Conservation (phyloP, 2,113 vertebrate species). For the Hippocampus barbouri region DNA sequence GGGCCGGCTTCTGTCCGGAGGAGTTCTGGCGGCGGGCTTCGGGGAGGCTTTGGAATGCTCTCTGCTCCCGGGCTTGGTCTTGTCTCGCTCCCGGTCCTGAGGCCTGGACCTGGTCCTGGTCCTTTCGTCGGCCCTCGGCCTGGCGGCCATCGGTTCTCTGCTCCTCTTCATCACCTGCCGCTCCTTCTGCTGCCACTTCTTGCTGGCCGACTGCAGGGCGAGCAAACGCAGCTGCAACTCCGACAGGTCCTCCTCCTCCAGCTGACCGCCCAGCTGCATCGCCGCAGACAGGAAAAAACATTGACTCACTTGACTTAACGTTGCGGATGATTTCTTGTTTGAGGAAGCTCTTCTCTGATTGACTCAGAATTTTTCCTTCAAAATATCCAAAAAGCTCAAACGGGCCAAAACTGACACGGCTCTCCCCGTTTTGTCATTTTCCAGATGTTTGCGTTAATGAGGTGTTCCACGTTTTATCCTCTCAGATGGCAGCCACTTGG, state of each 20-base stretch:
- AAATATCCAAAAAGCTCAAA: too few relatives aligned
- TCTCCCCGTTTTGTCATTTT: too few relatives aligned
- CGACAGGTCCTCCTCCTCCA: conserved; percentile 94
- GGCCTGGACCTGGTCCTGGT: conserved; percentile 41
- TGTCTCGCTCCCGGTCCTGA: conserved; percentile 37
- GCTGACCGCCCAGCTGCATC: conserved; percentile 35
- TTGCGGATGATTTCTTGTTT: too few relatives aligned
- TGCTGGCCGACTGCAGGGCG: conserved; percentile 95
- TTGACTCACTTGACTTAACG: too few relatives aligned
- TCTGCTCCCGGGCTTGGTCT: conserved; percentile 17
- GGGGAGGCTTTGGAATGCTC: conserved; percentile 16
- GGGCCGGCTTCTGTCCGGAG: conserved; percentile 71
- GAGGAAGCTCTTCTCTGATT: too few relatives aligned
- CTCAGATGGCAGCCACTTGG: too few relatives aligned
- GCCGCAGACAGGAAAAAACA: too few relatives aligned
- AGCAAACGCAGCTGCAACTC: conserved; percentile 93
- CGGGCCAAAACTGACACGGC: too few relatives aligned
- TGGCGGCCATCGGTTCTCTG: conserved; percentile 82
- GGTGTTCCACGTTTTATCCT: too few relatives aligned
- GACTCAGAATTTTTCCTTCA: too few relatives aligned
- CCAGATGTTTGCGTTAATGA: too few relatives aligned
- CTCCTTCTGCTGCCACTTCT: conserved; percentile 97
- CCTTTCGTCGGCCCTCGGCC: conserved; percentile 50
- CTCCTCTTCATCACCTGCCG: conserved; percentile 95
- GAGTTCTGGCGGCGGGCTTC: conserved; percentile 49